These are phyloP conservation scores for Paraescarpia echinospica DNA, from an alignment of 1,140 invertebrate species.

Conservation along the genomic window DNA sequence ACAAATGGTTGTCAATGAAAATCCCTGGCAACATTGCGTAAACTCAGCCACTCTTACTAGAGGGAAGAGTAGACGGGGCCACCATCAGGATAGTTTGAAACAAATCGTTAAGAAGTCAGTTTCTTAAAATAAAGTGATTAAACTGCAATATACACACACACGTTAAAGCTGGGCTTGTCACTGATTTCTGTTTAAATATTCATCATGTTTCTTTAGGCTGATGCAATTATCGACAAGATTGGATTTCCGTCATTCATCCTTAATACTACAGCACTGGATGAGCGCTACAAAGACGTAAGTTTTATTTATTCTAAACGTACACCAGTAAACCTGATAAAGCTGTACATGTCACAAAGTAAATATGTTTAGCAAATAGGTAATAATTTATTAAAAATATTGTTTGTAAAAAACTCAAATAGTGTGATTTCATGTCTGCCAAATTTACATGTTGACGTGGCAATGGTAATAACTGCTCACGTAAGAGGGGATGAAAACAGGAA, in stretches of 20 bases:
- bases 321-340: background rate
- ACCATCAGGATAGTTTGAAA: no score
- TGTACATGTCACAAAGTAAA: background rate
- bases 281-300: conserved; percentile 48
- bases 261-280: conserved; percentile 68
- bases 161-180: background rate
- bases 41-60: no score
- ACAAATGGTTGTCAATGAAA: no score
- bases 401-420: background rate
- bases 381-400: background rate
- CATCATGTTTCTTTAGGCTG: conserved; percentile 41
- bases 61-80: no score
- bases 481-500: no score
- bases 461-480: background rate
- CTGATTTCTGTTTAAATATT: background rate
- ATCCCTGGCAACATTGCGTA: no score
- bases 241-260: conserved; percentile 88
- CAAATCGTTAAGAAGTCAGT: no score
- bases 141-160: background rate
- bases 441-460: background rate
- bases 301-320: conserved; percentile 13
- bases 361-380: background rate
- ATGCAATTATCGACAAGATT: conserved; percentile 79
- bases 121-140: no score
- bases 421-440: background rate